Evolutionary conservation across 2,113 vertebrate genomes (phyloP), one percentile per base, ranked within the genome.

Genomic region (Xenotilapia leptura): DNA sequence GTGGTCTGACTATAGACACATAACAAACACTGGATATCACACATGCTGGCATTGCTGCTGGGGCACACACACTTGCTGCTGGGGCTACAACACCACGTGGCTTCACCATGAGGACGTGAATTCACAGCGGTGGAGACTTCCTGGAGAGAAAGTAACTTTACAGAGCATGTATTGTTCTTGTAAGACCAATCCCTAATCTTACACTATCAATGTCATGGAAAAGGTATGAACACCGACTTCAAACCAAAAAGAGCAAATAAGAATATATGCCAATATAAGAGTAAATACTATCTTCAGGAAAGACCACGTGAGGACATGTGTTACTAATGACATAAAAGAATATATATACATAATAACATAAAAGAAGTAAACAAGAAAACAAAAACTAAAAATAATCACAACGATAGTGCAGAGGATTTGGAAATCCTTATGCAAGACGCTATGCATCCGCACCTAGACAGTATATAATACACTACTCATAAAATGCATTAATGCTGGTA

Each of bases 11-110:
- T 85, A 62, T 55, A 70, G 58, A 89, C 62, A 80, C 79, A 85
- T 14, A 79, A 83, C 58, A 87, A 80, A 89, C 6, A 62, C 60
- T 86, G 84, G 23, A 82, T 62, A 85, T 86, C 85, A 86, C 84
- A 90, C 87, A 53, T 1, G 58, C 9, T 38, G 92, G 73, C 83
- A 89, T 84, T 82, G 6, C 26, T 45, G 62, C 80, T 40, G n/a
- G 81, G 33, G 81, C 82, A 28, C 28, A 28, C 28, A 28, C 28
- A 28, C 28, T 84, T 82, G 6, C 26, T 45, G 62, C 75, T 40
- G n/a, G 81, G 33, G 81, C 80, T 62, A 31, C 45, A 79, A 88
- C 86, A 90, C 84, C 60, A 56, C 9, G 31, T 77, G 82, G 86
- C 87, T 82, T 90, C 88, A 87, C 45, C 82, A 7, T 31, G 12